These are phyloP conservation scores for Trachelus iudaicus DNA, from an alignment of 2,888 invertebrate species.

Conservation along the genomic window DNA sequence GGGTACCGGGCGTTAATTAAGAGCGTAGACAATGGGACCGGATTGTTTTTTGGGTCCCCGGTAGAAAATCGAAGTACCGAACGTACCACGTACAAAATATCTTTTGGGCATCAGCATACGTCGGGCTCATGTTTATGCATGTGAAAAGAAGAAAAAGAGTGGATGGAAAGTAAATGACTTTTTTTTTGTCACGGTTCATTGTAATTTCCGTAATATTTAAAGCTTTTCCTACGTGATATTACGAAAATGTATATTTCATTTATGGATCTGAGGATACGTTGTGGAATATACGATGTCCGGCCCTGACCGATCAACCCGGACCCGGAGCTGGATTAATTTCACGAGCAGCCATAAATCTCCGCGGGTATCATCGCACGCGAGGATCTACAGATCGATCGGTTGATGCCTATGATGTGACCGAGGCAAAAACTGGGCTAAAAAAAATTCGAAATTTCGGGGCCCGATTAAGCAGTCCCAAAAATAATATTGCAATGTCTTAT, in stretches of 20 bases:
- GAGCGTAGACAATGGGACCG: slow-evolving; percentile 37
- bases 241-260: background rate
- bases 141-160: background rate
- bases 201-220: background rate
- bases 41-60: background rate
- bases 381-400: background rate
- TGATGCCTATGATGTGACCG: background rate
- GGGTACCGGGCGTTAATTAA: slow-evolving; percentile 40
- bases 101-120: slow-evolving; percentile 1
- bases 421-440: background rate
- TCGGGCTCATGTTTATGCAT: slow-evolving; percentile 25
- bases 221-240: no score
- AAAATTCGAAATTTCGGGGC: background rate
- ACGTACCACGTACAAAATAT: background rate
- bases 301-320: background rate
- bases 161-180: background rate
- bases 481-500: background rate
- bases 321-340: background rate
- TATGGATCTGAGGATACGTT: background rate
- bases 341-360: background rate
- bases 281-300: background rate
- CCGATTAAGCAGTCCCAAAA: background rate
- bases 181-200: background rate
- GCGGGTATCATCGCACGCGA: background rate
- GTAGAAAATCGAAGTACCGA: background rate